Base-by-base conservation (phyloP, 1,140 invertebrate species). In the Anoplophora glabripennis region DNA sequence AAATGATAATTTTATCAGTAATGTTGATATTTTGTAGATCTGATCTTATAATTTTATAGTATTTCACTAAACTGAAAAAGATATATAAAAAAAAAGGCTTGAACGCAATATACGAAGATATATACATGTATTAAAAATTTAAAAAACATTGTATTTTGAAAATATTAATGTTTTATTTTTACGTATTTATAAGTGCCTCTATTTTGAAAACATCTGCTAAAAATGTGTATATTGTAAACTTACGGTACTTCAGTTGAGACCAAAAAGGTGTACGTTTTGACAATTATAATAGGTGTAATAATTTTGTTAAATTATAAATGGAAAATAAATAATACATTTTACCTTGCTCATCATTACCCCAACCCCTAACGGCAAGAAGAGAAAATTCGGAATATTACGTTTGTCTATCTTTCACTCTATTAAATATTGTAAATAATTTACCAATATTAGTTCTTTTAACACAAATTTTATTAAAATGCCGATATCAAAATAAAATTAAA, bases 291-390 rank as follows among this genome's bases (percentile, higher is more conserved):
- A 45, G 38, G 38, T 41, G 15, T 41, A 41, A 41, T 44, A 45
- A 45, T 56, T 56, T 41, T 56, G 44, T 45, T n/a, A 56, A 48
- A 14, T 41, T 44, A 47, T 56, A 45, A 56, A 56, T 56, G 54
- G 54, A 56, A 55, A 56, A 47, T 45, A 56, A 54, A 37, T 42
- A 54, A 56, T 56, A 56, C 54, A 17, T 56, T 56, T 56, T 56
- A 56, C 34, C 54, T 46, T n/a, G 38, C 7, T 7, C 21, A 28
- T 28, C 5, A 28, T 5, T 28, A 5, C 21, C 21, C 21, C 21
- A 3, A 28, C 5, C 5, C 5, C 21, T 28, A n/a, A 28, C 21
- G 5, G 21, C 5, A 28, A 28, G 3, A 5, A 28, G 5, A 28
- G 21, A 28, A 28, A 28, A 28, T 28, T n/a, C n/a, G n/a, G n/a